Evolutionary conservation across 2,797 vertebrate genomes (phyloP).

Genomic region (Luscinia megarhynchos): DNA sequence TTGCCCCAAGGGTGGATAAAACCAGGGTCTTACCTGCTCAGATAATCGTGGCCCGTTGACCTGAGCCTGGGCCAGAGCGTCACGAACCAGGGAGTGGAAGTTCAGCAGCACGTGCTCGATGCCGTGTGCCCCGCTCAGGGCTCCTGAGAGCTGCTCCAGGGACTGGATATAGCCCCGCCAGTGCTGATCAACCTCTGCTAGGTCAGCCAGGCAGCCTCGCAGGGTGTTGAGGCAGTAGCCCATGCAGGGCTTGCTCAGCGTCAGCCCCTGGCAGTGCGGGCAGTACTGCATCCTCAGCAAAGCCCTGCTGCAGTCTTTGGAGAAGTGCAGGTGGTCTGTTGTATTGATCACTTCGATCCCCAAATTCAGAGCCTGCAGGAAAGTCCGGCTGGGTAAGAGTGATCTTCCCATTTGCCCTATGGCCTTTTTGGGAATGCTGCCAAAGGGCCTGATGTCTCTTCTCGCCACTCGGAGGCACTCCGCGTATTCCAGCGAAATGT

Average conservation of each 20-base stretch:
- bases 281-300: conserved; percentile 89
- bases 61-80: conserved; percentile 80
- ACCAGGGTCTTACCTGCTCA: conserved; percentile 78
- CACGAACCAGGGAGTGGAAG: conserved; percentile 80
- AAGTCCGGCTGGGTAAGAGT: conserved; percentile 78
- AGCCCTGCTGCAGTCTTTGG: conserved; percentile 84
- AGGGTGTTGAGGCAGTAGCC: conserved; percentile 91
- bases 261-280: conserved; percentile 87
- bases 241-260: conserved; percentile 86
- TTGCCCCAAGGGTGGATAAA: rapidly evolving
- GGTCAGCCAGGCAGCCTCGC: conserved; percentile 87
- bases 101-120: conserved; percentile 85
- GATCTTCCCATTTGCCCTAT: conserved; percentile 79
- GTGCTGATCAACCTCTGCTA: conserved; percentile 86
- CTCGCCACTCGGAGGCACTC: conserved; percentile 82
- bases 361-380: conserved; percentile 89
- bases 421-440: conserved; percentile 73
- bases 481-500: conserved; percentile 75
- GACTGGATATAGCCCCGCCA: conserved; percentile 87
- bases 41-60: conserved; percentile 74
- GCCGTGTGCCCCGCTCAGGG: conserved; percentile 79
- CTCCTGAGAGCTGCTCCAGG: conserved; percentile 82
- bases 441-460: conserved; percentile 80
- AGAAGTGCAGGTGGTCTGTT: conserved; percentile 86
- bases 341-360: conserved; percentile 92